These are phyloP conservation scores for Strigamia maritima DNA, from an alignment of 2,888 invertebrate species.

Conservation along the genomic window DNA sequence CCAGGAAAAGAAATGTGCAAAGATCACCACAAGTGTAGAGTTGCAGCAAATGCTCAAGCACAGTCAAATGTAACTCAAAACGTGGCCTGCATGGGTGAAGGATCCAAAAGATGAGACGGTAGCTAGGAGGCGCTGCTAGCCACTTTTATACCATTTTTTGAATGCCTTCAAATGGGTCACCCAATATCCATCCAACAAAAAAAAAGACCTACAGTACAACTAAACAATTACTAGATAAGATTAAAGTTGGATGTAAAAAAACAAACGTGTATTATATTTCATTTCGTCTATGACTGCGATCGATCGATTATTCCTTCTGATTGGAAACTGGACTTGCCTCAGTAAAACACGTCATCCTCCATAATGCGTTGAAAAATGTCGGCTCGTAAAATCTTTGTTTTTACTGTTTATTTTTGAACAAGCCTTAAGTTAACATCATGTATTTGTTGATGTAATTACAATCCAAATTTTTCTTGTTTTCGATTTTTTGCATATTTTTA, in stretches of 20 bases:
- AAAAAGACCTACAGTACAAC: neutral
- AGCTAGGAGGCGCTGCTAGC: neutral
- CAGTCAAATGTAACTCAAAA: slow-evolving; percentile 37
- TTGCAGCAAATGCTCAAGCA: slow-evolving; percentile 33
- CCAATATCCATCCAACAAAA: slow-evolving; percentile 7
- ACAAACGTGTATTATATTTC: slow-evolving; percentile 19
- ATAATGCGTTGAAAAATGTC: neutral
- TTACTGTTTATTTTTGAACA: too few species aligned
- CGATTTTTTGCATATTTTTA: too few species aligned
- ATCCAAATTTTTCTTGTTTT: too few species aligned
- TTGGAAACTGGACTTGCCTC: neutral
- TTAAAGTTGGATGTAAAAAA: neutral
- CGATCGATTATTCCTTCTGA: slow-evolving; percentile 7
- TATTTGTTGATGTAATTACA: too few species aligned
- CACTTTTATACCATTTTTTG: slow-evolving; percentile 1
- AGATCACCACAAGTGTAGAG: slow-evolving; percentile 26
- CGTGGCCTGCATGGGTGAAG: slow-evolving; percentile 12
- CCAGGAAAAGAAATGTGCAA: slow-evolving; percentile 27
- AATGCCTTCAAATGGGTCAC: slow-evolving; percentile 34
- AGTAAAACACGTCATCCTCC: neutral
- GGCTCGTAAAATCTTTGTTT: too few species aligned
- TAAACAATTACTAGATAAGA: slow-evolving; percentile 38
- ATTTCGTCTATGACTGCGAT: neutral
- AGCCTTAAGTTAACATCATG: too few species aligned
- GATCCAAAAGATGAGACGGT: neutral